Percentiles rank a stretch among this genome's conserved stretches.
Evolutionary conservation across 2,113 vertebrate species (phyloP).

Genomic region (Sinocyclocheilus maitianheensis): DNA sequence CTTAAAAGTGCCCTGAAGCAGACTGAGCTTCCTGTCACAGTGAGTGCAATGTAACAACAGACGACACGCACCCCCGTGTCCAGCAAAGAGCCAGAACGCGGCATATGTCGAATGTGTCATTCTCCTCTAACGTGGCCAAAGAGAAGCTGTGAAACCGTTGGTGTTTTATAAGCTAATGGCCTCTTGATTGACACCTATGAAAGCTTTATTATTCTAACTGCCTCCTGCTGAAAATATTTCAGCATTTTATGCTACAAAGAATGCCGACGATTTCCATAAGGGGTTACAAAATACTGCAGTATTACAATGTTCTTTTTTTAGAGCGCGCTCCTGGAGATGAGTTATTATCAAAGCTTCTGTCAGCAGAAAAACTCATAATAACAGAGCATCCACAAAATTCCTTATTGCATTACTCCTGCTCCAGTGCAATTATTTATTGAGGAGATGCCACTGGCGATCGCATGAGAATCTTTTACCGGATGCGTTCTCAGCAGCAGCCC

Average conservation of each 20-base stretch:
- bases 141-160: constrained; percentile 8
- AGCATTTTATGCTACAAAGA: neutral
- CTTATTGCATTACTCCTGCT: constrained; percentile 33
- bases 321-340: constrained; percentile 15
- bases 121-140: constrained; percentile 9
- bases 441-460: constrained; percentile 61
- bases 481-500: constrained; percentile 60
- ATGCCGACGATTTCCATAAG: neutral
- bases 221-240: neutral
- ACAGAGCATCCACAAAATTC: constrained; percentile 28
- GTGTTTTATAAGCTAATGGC: neutral
- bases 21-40: neutral
- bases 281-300: constrained; percentile 1
- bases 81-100: constrained; percentile 25
- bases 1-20: constrained; percentile 4
- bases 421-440: constrained; percentile 66
- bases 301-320: constrained; percentile 5
- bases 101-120: constrained; percentile 36
- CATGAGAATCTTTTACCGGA: constrained; percentile 53
- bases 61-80: constrained; percentile 20
- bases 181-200: constrained; percentile 13
- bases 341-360: constrained; percentile 29
- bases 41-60: neutral
- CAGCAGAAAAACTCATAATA: constrained; percentile 43
- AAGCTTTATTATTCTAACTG: neutral